These are phyloP conservation scores for Fissipunctia ypsillon DNA, from an alignment of 2,888 invertebrate genomes.

Conservation along the genomic window DNA sequence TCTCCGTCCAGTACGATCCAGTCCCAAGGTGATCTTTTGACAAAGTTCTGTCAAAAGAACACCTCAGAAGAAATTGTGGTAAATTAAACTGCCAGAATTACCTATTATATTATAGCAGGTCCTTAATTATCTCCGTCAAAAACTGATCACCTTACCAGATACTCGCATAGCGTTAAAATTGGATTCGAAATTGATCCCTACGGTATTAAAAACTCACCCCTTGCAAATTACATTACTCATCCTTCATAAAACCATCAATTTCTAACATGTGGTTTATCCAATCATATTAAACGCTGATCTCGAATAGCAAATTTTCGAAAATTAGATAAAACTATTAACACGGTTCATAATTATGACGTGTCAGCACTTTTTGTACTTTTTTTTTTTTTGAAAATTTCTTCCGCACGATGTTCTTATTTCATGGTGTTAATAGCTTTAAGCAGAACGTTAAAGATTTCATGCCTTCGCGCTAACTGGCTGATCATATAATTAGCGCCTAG, in stretches of 20 bases:
- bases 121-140: background rate
- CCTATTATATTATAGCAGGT: too few species aligned
- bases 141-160: background rate
- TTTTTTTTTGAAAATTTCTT: conserved; percentile 61
- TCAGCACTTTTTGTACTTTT: conserved; percentile 65
- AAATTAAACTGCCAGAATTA: too few species aligned
- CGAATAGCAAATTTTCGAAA: conserved; percentile 57
- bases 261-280: conserved; percentile 54
- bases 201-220: conserved; percentile 16
- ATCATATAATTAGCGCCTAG: conserved; percentile 70
- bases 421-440: conserved; percentile 70
- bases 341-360: conserved; percentile 53
- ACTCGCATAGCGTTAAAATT: conserved; percentile 39
- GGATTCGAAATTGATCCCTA: conserved; percentile 29
- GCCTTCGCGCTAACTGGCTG: conserved; percentile 69
- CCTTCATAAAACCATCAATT: conserved; percentile 55
- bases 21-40: too few species aligned
- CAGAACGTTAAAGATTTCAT: conserved; percentile 72
- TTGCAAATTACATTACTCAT: conserved; percentile 52
- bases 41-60: too few species aligned
- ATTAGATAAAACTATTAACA: conserved; percentile 62
- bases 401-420: conserved; percentile 72
- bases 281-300: conserved; percentile 62
- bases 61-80: too few species aligned
- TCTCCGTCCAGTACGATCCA: too few species aligned